These are phyloP conservation scores for human DNA, from an alignment of 2,113 vertebrate species.

Conservation along the genomic window DNA sequence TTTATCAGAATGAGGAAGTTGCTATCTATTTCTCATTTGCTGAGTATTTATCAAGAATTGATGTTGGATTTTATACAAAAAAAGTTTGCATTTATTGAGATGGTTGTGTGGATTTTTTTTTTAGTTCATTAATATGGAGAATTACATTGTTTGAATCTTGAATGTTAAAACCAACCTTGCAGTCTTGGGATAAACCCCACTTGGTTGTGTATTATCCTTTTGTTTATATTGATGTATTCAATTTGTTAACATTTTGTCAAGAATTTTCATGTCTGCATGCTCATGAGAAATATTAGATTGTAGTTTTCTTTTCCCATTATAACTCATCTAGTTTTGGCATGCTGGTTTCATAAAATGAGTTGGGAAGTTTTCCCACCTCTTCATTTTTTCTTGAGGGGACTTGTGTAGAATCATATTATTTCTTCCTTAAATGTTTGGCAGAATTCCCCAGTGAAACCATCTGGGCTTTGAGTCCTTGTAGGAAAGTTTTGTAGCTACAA, in stretches of 20 bases:
- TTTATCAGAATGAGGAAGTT: neutral
- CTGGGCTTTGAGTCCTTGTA: neutral
- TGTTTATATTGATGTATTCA: neutral
- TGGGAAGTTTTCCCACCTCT: neutral
- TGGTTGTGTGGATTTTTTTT: neutral
- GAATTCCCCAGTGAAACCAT: neutral
- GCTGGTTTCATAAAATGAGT: neutral
- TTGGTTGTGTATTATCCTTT: neutral
- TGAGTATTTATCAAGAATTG: neutral
- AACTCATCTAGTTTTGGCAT: neutral
- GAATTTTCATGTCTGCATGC: neutral
- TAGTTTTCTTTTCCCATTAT: neutral
- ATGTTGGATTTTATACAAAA: neutral
- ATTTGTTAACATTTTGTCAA: neutral
- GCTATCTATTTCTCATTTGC: neutral
- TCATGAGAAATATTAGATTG: neutral
- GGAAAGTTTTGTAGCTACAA: neutral
- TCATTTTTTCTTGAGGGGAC: neutral
- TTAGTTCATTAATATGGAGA: neutral
- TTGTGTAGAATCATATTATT: neutral
- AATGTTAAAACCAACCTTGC: neutral
- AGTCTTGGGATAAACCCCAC: neutral
- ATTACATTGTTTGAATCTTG: neutral
- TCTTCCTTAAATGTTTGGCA: neutral
- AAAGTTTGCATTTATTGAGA: neutral